Percentiles rank a stretch among this genome's conserved stretches.
phyloP scores from a whole-genome alignment of 2,113 vertebrate genomes.

The Hirundichthys speculiger region DNA sequence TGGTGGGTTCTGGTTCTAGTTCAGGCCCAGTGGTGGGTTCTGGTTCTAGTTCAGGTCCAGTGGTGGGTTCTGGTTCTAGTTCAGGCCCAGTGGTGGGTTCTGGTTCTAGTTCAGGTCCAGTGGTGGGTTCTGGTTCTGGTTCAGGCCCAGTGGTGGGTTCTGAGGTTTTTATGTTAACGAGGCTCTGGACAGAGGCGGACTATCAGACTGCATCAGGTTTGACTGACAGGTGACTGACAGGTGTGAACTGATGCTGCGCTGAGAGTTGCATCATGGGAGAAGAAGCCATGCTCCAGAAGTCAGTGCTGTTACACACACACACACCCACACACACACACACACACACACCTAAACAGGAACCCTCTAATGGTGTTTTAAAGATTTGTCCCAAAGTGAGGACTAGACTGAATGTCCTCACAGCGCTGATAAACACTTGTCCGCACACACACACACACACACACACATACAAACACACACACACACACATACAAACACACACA shows the following conservation, averaged over 20 bases:
- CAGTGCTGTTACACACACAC: conserved; percentile 24
- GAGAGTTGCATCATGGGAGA: conserved; percentile 42
- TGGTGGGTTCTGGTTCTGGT: not conserved
- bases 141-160: not conserved
- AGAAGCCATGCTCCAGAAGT: conserved; percentile 52
- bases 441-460: conserved; percentile 15
- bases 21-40: too few species aligned
- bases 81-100: too few species aligned
- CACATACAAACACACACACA: conserved; percentile 23
- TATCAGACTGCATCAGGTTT: not conserved
- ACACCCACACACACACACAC: conserved; percentile 5
- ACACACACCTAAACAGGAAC: conserved; percentile 1
- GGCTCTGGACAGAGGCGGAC: not conserved
- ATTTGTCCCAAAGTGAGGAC: conserved; percentile 5
- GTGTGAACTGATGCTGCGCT: conserved; percentile 7
- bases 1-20: too few species aligned
- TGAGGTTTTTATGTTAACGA: conserved; percentile 3
- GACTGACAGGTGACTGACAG: conserved; percentile 13
- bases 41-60: too few species aligned
- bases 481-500: conserved; percentile 11
- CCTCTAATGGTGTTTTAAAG: not conserved
- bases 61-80: too few species aligned
- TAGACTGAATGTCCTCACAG: conserved; percentile 4
- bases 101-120: not conserved
- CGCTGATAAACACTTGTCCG: not conserved